Conservation (phyloP, 2,797 vertebrate species). For the Gallinago nigripennis region DNA sequence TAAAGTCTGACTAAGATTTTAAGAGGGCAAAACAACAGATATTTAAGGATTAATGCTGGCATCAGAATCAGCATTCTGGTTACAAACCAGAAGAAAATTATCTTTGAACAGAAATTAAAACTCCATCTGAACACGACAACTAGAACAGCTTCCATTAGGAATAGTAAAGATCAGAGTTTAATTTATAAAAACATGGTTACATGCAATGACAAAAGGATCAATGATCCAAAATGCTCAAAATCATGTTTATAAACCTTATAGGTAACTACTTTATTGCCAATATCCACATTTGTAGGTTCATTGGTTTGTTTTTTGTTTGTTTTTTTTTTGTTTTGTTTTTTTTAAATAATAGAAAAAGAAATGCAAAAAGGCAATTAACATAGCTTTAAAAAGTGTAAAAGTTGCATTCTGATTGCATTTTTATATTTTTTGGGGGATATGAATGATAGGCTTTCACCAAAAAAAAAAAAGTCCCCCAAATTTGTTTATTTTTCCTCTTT, state of each 20-base stretch:
- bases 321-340: too few relatives aligned
- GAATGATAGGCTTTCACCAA: not conserved
- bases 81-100: not conserved
- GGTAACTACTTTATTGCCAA: not conserved
- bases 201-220: not conserved
- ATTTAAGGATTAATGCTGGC: not conserved
- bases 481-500: not conserved
- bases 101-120: not conserved
- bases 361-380: not conserved
- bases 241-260: not conserved
- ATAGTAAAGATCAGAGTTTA: not conserved
- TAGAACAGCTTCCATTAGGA: not conserved
- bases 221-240: not conserved
- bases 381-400: not conserved
- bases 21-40: constrained; percentile 10
- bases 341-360: not conserved
- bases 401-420: not conserved
- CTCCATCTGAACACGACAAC: not conserved
- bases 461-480: fast-evolving
- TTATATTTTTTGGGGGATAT: not conserved
- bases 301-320: fast-evolving
- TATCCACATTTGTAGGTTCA: not conserved
- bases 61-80: not conserved
- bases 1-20: constrained; percentile 25
- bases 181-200: not conserved